Conservation (phyloP, 1,140 invertebrate genomes). For the Charaxes varanes region DNA sequence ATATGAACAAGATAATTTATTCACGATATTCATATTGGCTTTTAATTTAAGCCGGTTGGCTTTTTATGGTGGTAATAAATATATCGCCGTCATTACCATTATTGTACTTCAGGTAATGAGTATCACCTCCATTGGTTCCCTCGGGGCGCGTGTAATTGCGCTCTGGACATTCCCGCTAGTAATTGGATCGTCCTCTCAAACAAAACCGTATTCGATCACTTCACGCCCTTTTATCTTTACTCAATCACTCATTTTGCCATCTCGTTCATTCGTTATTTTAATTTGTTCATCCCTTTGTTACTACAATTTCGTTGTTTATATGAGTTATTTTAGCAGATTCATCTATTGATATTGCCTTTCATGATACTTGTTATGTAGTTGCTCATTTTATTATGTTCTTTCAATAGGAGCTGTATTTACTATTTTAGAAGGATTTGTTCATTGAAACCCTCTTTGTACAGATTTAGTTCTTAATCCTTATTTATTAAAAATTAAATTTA, state of each 20-base stretch:
- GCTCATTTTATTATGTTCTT: too few relatives aligned
- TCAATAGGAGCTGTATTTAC: too few relatives aligned
- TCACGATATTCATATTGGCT: slow-evolving; percentile 20
- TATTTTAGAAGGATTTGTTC: too few relatives aligned
- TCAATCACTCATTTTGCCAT: slow-evolving; percentile 35
- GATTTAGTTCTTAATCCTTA: too few relatives aligned
- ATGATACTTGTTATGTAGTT: too few relatives aligned
- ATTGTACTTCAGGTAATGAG: slow-evolving; percentile 31
- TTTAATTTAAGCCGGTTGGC: slow-evolving; percentile 19
- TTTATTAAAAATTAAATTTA: too few relatives aligned
- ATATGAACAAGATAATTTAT: slow-evolving; percentile 15
- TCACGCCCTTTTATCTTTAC: slow-evolving; percentile 34
- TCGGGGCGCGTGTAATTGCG: slow-evolving; percentile 30
- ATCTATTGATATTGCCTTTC: too few relatives aligned
- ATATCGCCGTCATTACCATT: slow-evolving; percentile 24
- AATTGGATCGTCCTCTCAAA: slow-evolving; percentile 40
- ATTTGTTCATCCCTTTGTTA: too few relatives aligned
- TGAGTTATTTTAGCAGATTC: too few relatives aligned
- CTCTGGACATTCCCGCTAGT: slow-evolving; percentile 30
- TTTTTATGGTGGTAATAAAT: slow-evolving; percentile 26
- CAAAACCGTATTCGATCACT: slow-evolving; percentile 28
- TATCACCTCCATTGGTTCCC: slow-evolving; percentile 22
- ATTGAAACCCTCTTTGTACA: too few relatives aligned
- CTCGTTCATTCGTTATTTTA: slow-evolving; percentile 15
- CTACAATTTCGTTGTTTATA: too few relatives aligned